A percentile compares a stretch with the other conserved stretches of the same genome.
These are phyloP conservation scores for Teleopsis dalmanni DNA, from an alignment of 1,140 invertebrate genomes.

Conservation along the genomic window DNA sequence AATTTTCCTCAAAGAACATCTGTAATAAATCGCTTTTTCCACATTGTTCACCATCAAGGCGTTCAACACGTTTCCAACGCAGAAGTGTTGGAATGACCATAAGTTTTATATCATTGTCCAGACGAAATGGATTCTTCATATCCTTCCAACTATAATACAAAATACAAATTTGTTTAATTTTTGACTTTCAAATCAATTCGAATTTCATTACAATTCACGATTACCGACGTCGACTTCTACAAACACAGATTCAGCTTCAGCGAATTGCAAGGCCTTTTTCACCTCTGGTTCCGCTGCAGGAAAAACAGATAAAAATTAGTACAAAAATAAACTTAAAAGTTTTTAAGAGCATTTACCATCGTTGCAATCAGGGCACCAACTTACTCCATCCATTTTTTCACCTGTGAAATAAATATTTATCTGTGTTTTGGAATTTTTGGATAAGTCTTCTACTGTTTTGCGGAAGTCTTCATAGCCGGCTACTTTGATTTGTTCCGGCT, in stretches of 20 bases:
- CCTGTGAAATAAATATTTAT: slow-evolving; percentile 54
- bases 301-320: background rate
- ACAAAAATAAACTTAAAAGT: background rate
- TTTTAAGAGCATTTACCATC: slow-evolving; percentile 18
- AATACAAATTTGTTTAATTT: background rate
- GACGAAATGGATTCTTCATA: slow-evolving; percentile 58
- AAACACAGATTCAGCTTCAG: slow-evolving; percentile 48
- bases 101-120: slow-evolving; percentile 52
- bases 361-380: slow-evolving; percentile 63
- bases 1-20: slow-evolving; percentile 54
- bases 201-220: slow-evolving; percentile 22
- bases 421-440: background rate
- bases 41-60: slow-evolving; percentile 60
- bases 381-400: slow-evolving; percentile 52
- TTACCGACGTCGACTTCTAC: slow-evolving; percentile 59
- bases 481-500: slow-evolving; percentile 2
- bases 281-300: slow-evolving; percentile 47
- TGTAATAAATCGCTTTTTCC: slow-evolving; percentile 54
- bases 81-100: slow-evolving; percentile 61
- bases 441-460: slow-evolving; percentile 3
- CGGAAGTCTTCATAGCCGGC: slow-evolving; percentile 10
- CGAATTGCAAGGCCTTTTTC: slow-evolving; percentile 47
- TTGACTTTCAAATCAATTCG: background rate
- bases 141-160: slow-evolving; percentile 43
- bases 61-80: slow-evolving; percentile 58